Percentiles rank a stretch among this genome's conserved stretches.
These are phyloP conservation scores for Chelonus formosanus DNA, from an alignment of 2,888 invertebrate genomes.

Conservation along the genomic window DNA sequence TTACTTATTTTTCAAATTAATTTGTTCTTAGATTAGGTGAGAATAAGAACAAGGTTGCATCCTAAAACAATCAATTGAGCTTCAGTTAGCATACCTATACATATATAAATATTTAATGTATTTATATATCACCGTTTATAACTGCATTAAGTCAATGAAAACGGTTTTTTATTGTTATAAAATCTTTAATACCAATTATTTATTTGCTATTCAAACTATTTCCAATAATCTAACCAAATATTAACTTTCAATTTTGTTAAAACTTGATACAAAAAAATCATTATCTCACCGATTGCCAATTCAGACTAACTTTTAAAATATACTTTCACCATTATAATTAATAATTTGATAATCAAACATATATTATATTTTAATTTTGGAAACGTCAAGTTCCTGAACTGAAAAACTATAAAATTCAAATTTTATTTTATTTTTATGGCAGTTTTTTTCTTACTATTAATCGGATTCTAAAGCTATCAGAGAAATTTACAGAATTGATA, in stretches of 20 bases:
- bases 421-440: no score
- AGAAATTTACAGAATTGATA: no score
- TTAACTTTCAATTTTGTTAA: neutral
- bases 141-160: conserved; percentile 26
- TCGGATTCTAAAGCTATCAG: no score
- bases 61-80: conserved; percentile 63
- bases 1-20: conserved; percentile 5
- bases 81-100: conserved; percentile 57
- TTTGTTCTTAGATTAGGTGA: conserved; percentile 9
- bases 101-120: conserved; percentile 31
- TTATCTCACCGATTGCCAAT: no score
- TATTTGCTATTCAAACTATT: conserved; percentile 14
- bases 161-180: conserved; percentile 17
- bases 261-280: no score
- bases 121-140: conserved; percentile 30
- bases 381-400: no score
- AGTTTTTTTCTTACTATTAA: no score
- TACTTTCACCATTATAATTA: no score
- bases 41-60: conserved; percentile 33
- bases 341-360: no score
- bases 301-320: no score
- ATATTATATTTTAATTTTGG: no score
- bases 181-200: conserved; percentile 33
- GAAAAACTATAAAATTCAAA: no score
- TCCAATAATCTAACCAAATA: neutral